phyloP scores from a whole-genome alignment of 2,113 vertebrate genomes.

The Salvelinus fontinalis region DNA sequence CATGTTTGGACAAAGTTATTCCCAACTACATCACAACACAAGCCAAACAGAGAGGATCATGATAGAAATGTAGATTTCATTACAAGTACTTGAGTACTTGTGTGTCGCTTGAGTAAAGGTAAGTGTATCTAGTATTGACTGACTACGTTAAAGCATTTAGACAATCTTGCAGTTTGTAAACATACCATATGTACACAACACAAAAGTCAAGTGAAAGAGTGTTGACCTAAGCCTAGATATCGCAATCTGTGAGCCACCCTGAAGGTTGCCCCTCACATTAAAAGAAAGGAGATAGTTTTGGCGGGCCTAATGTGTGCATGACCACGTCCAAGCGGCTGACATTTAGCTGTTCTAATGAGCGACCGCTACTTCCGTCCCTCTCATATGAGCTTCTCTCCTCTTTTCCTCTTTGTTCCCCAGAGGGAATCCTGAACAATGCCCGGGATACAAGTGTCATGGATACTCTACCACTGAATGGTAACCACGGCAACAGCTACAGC shows the following conservation, averaged over 20 bases:
- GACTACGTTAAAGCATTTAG: not conserved
- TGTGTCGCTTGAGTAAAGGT: constrained; percentile 32
- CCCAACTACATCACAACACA: not conserved
- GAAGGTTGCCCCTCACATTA: not conserved
- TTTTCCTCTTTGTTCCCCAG: constrained; percentile 74
- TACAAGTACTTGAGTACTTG: not conserved
- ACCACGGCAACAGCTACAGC: constrained; percentile 98
- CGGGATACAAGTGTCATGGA: constrained; percentile 99
- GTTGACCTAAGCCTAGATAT: no score
- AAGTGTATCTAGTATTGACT: constrained; percentile 38
- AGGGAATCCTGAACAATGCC: constrained; percentile 99
- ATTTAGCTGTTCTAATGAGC: constrained; percentile 42
- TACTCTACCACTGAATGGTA: constrained; percentile 99
- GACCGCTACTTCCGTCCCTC: constrained; percentile 46
- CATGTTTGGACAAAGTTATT: constrained; percentile 8
- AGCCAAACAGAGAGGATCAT: not conserved
- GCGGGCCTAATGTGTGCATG: not conserved
- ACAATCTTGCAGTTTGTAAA: not conserved
- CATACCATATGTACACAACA: not conserved
- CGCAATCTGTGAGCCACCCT: no score
- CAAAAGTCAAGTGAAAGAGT: not conserved
- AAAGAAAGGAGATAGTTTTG: not conserved
- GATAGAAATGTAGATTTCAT: not conserved
- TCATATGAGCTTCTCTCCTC: constrained; percentile 32
- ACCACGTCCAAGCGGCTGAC: constrained; percentile 29